Evolutionary conservation across 92 coral and sea anemone genomes (phyloP), one percentile per base, ranked within the genome.

Genomic region (Umimayanthus kanabou): DNA sequence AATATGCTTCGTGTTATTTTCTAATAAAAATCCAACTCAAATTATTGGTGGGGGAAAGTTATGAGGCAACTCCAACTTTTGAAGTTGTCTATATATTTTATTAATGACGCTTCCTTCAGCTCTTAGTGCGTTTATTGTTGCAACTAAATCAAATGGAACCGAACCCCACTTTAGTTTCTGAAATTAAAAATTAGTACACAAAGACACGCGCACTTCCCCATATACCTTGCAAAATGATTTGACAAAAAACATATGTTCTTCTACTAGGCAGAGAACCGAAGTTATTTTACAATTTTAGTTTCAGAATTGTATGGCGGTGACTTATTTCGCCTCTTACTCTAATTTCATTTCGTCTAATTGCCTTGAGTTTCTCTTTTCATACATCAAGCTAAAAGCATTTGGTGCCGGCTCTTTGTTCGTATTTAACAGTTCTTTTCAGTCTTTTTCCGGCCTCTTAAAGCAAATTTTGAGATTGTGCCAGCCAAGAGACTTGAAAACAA

Each of bases 401-500:
- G 77, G 77, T 83, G 43, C 65, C 77, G 64, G 65, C 45, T 71
- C 65, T 70, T 45, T 83, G 77, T 69, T 83, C 87, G 42, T 26
- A 26, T 83, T 83, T 45, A 83, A 70, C 66, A 83, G 76, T 83
- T 71, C 87, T 83, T 83, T 83, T 83, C 50, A 83, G 71, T 71
- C 66, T 83, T 70, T 78, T 83, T 83, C 87, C 87, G 87, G 87
- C 64, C 87, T 83, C 87, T 83, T 83, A 83, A 83, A 70, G 39
- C 42, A 70, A 42, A 40, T 70, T 83, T 53, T 70, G 78, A 83
- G 87, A 83, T 83, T 83, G 87, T 40, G 77, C 86, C 29, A 25
- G n/a, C 43, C 26, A 47, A 70, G 40, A 47, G 67, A 83, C 39
- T 3, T 9, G 28, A 8, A 11, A 80, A 83, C 87, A 83, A 83